These are phyloP conservation scores for Cydia amplana DNA, from an alignment of 1,140 invertebrate genomes.

Conservation along the genomic window DNA sequence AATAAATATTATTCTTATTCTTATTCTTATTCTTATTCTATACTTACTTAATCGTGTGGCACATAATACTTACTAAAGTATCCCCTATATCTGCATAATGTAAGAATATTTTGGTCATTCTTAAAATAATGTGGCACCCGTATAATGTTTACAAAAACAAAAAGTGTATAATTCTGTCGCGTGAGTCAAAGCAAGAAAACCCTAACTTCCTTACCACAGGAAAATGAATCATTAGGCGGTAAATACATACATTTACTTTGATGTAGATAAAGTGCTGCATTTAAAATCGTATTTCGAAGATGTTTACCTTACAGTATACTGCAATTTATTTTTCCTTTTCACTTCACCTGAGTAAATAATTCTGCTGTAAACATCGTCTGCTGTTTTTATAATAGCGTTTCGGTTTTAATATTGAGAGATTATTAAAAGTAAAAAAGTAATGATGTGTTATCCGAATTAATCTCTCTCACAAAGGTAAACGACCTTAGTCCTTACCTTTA, in stretches of 20 bases:
- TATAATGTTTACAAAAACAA: background rate
- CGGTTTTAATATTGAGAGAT: background rate
- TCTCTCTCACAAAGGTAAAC: background rate
- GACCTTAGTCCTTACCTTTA: background rate
- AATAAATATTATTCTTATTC: too few species aligned
- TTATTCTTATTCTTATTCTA: too few species aligned
- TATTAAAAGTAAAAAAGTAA: background rate
- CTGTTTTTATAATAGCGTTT: conserved; percentile 4
- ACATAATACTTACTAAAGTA: too few species aligned
- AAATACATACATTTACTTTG: conserved; percentile 6
- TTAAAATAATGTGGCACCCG: background rate
- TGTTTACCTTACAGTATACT: background rate
- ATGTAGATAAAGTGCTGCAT: conserved; percentile 18
- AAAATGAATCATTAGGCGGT: conserved; percentile 2
- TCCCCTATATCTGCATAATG: too few species aligned
- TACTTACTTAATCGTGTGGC: too few species aligned
- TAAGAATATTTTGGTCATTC: background rate
- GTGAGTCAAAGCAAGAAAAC: conserved; percentile 4
- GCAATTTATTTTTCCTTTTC: conserved; percentile 10
- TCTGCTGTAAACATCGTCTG: background rate
- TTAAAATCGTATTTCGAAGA: conserved; percentile 7
- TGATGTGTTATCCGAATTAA: background rate
- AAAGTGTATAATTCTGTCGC: background rate
- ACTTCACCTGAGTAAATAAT: conserved; percentile 8
- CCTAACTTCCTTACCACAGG: background rate